Evolutionary conservation across 1,140 invertebrate species (phyloP).

Genomic region (Euwallacea fornicatus): DNA sequence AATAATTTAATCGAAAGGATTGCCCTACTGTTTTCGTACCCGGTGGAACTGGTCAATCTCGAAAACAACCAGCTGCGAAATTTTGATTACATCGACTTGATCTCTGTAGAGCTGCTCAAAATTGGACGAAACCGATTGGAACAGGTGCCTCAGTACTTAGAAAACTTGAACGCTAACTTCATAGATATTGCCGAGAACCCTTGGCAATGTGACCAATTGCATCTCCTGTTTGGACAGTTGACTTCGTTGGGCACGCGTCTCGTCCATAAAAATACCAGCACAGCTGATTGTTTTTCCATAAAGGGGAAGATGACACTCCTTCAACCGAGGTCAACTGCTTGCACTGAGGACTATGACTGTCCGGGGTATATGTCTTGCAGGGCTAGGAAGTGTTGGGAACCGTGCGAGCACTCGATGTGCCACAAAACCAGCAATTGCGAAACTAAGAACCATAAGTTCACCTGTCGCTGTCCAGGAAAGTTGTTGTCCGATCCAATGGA

Average conservation of each 20-base stretch:
- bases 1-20: background rate
- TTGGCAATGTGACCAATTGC: constrained; percentile 8
- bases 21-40: constrained; percentile 5
- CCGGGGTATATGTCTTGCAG: constrained; percentile 1
- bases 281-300: background rate
- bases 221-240: background rate
- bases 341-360: constrained; percentile 7
- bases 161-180: constrained; percentile 2
- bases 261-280: background rate
- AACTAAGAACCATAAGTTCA: background rate
- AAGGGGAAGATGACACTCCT: background rate
- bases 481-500: background rate
- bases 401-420: background rate
- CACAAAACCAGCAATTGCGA: constrained; percentile 6
- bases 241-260: background rate
- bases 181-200: constrained; percentile 12
- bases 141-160: constrained; percentile 4
- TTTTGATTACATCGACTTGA: constrained; percentile 5
- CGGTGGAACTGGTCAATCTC: background rate
- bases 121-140: constrained; percentile 5
- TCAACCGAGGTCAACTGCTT: background rate
- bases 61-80: constrained; percentile 2
- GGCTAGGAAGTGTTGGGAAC: background rate
- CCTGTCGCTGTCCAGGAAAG: background rate
- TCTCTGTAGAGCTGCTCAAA: constrained; percentile 2